phyloP scores from a whole-genome alignment of 2,797 vertebrate genomes.

The Mionectes olivaceus region DNA sequence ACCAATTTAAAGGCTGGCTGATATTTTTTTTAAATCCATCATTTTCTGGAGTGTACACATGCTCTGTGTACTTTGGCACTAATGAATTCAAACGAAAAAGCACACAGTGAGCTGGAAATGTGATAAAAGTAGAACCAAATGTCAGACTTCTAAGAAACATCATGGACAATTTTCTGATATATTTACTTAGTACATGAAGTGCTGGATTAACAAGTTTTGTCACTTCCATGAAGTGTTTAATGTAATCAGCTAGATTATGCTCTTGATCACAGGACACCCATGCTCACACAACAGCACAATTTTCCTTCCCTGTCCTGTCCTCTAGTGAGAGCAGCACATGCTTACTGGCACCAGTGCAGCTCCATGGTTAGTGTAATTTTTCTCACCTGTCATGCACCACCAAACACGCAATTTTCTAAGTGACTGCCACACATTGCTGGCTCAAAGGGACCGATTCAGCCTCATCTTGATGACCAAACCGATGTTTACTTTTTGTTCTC shows the following conservation, averaged over 20 bases:
- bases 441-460: background rate
- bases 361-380: background rate
- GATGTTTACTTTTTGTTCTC: background rate
- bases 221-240: background rate
- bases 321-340: background rate
- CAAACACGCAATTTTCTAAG: background rate
- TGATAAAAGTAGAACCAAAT: background rate
- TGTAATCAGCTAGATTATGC: background rate
- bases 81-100: background rate
- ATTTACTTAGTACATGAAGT: background rate
- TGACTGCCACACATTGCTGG: background rate
- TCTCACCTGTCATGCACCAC: background rate
- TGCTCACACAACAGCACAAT: background rate
- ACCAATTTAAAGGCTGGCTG: background rate
- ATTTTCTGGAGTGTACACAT: background rate
- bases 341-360: background rate
- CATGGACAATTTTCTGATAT: background rate
- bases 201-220: background rate
- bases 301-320: background rate
- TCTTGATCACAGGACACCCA: background rate
- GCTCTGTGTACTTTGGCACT: accelerated
- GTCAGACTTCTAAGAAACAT: background rate
- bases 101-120: background rate
- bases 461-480: background rate
- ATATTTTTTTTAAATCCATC: background rate